These are phyloP conservation scores for Heterodera carotae DNA, from an alignment of 1,140 invertebrate species.

Conservation along the genomic window DNA sequence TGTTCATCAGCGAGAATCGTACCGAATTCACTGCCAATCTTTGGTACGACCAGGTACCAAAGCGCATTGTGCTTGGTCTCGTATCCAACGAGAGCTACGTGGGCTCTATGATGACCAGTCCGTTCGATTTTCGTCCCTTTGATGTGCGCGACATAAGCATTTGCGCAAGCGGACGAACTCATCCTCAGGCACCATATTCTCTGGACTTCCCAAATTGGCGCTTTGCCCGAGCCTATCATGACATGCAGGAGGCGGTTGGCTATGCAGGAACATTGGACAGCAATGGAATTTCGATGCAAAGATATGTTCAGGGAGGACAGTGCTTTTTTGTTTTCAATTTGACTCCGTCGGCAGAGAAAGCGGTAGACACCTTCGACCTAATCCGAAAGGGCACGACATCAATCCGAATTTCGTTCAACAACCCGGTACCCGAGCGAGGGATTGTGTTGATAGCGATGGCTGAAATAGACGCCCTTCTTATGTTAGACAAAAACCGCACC, in stretches of 20 bases:
- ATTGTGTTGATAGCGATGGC: slow-evolving; percentile 16
- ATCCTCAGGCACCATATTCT: slow-evolving; percentile 15
- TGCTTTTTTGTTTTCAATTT: slow-evolving; percentile 28
- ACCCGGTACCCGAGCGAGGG: slow-evolving; percentile 6
- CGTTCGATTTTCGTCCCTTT: slow-evolving; percentile 22
- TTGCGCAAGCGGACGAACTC: not conserved
- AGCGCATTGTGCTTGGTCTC: slow-evolving; percentile 7
- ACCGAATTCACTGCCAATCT: slow-evolving; percentile 14
- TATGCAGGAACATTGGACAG: slow-evolving; percentile 17
- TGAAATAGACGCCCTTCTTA: slow-evolving; percentile 8
- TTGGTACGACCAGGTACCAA: slow-evolving; percentile 16
- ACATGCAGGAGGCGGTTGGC: slow-evolving; percentile 27
- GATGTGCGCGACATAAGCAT: slow-evolving; percentile 23
- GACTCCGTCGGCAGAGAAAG: slow-evolving; percentile 18
- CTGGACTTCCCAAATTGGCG: slow-evolving; percentile 33
- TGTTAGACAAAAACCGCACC: slow-evolving; percentile 17
- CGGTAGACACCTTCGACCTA: slow-evolving; percentile 22
- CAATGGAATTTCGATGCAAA: slow-evolving; percentile 29
- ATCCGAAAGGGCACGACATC: slow-evolving; percentile 31
- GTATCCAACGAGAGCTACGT: slow-evolving; percentile 12
- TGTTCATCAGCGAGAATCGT: slow-evolving; percentile 19
- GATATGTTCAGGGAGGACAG: slow-evolving; percentile 9
- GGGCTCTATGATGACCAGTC: not conserved
- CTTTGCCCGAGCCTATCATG: slow-evolving; percentile 24
- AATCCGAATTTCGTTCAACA: slow-evolving; percentile 24